phyloP scores from a whole-genome alignment of 2,113 vertebrate species.

The Ophiodon elongatus region DNA sequence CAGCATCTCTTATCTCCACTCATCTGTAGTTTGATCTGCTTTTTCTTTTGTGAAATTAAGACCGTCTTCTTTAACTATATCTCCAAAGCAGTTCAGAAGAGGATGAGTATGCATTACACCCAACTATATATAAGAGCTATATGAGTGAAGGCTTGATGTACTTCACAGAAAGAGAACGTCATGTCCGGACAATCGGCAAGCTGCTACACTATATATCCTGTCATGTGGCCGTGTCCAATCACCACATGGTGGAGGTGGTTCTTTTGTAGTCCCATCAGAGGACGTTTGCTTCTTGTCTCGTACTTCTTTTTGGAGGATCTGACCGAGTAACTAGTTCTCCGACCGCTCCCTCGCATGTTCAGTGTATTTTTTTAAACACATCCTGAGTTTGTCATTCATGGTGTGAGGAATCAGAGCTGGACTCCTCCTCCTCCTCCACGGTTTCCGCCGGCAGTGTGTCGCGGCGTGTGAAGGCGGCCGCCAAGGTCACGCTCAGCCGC shows the following conservation, averaged over 20 bases:
- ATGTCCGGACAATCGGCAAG: slow-evolving; percentile 52
- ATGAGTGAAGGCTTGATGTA: slow-evolving; percentile 48
- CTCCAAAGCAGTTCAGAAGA: slow-evolving; percentile 9
- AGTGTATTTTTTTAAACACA: slow-evolving; percentile 26
- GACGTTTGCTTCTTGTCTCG: slow-evolving; percentile 28
- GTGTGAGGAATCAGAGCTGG: slow-evolving; percentile 91
- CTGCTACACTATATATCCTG: slow-evolving; percentile 64
- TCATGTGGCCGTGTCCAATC: slow-evolving; percentile 53
- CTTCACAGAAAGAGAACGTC: slow-evolving; percentile 46
- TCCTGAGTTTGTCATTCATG: slow-evolving; percentile 76
- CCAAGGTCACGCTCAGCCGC: slow-evolving; percentile 91
- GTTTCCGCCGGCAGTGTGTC: slow-evolving; percentile 88
- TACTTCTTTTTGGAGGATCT: slow-evolving; percentile 17
- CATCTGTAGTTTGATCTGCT: background rate
- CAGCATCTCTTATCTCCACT: background rate
- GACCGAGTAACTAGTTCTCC: slow-evolving; percentile 18
- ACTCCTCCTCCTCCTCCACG: slow-evolving; percentile 86
- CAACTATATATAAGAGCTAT: slow-evolving; percentile 19
- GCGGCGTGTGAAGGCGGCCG: slow-evolving; percentile 92
- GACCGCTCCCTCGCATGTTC: slow-evolving; percentile 24
- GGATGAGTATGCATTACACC: slow-evolving; percentile 21
- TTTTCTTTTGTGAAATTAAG: background rate
- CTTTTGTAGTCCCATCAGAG: slow-evolving; percentile 37
- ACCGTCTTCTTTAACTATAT: background rate
- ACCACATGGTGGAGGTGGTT: slow-evolving; percentile 14